Evolutionary conservation across 2,888 invertebrate genomes (phyloP).

Genomic region (Microplitis manilae): DNA sequence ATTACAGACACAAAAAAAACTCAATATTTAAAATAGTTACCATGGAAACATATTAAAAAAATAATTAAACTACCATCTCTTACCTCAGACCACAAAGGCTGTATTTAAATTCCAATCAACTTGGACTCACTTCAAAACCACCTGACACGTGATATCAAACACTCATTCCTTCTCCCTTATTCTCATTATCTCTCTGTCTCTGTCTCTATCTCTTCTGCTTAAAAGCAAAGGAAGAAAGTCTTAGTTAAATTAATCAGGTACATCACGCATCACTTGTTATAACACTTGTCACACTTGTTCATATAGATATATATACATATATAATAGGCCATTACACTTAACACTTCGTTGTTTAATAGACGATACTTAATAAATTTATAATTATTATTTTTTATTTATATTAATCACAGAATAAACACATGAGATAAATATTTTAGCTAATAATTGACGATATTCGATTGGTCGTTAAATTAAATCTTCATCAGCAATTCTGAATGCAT

Average conservation of each 20-base stretch:
- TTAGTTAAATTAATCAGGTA: not conserved
- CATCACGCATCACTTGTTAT: conserved; percentile 4
- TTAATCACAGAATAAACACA: not conserved
- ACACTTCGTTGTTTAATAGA: conserved; percentile 40
- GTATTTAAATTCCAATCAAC: too few relatives aligned
- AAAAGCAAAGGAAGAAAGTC: not conserved
- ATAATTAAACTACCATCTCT: too few relatives aligned
- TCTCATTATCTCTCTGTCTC: not conserved
- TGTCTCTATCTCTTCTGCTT: not conserved
- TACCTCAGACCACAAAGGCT: too few relatives aligned
- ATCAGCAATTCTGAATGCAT: not conserved
- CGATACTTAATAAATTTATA: conserved; percentile 59
- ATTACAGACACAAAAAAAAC: too few relatives aligned
- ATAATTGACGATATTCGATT: conserved; percentile 66
- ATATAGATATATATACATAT: too few relatives aligned
- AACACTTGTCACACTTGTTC: conserved; percentile 13
- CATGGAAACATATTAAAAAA: too few relatives aligned
- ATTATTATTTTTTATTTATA: conserved; percentile 2
- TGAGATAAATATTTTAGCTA: conserved; percentile 38
- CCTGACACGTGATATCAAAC: too few relatives aligned
- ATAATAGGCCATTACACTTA: not conserved
- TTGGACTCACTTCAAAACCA: too few relatives aligned
- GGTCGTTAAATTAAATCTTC: conserved; percentile 48
- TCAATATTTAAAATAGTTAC: too few relatives aligned
- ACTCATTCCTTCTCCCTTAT: not conserved